Conservation (phyloP, 2,797 vertebrate genomes). For the Sciurus vulgaris region DNA sequence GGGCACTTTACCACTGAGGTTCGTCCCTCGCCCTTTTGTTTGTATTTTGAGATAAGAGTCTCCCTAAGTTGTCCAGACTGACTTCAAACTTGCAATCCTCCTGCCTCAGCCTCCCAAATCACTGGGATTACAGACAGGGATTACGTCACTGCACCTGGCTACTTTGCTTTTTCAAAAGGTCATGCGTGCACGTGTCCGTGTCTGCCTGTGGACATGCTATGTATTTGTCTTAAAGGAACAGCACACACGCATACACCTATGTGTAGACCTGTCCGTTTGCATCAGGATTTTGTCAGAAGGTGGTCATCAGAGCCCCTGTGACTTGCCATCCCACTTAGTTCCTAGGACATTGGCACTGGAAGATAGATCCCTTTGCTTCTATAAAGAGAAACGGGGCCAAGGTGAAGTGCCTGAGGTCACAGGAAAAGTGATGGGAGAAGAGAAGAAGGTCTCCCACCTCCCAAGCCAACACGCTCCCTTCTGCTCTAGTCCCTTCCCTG, state of each 20-base stretch:
- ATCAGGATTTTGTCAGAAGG: background rate
- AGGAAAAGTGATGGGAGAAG: rapidly evolving
- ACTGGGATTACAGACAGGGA: no score
- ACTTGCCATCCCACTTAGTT: background rate
- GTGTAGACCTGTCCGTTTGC: no score
- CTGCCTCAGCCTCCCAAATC: no score
- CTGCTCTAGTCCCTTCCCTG: no score
- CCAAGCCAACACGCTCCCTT: background rate
- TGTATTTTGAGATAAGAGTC: no score
- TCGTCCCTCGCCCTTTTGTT: no score
- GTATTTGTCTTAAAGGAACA: background rate
- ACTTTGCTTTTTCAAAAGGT: background rate
- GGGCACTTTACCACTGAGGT: no score
- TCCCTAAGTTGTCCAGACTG: no score
- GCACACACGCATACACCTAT: background rate
- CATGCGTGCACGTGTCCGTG: no score
- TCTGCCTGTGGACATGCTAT: no score
- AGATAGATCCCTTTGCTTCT: conserved; percentile 7
- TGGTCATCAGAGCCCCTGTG: background rate
- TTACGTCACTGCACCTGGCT: no score
- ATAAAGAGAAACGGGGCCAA: background rate
- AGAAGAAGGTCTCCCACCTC: background rate
- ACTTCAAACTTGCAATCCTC: no score
- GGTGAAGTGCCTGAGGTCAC: background rate
- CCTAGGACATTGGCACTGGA: background rate